Base-by-base conservation (phyloP, 2,113 vertebrate genomes). In the Thalassarche chlororhynchos region DNA sequence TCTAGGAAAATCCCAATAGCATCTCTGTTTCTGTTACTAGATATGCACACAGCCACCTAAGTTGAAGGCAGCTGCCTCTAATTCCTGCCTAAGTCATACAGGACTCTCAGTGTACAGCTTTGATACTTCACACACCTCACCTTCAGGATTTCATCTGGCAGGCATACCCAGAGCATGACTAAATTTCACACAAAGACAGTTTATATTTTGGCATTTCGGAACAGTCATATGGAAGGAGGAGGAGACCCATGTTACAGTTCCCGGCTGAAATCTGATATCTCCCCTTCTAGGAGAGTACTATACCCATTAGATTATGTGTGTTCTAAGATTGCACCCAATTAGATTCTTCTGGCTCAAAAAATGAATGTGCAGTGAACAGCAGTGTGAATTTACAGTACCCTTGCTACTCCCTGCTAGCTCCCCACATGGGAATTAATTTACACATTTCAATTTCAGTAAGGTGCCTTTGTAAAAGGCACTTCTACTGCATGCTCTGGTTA, bases 71-170 rank as follows among this genome's bases (percentile, higher is more conserved):
- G 85, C 88, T 93, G 66, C 62, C 86, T 78, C 60, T 52, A 54
- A 84, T 89, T 89, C 29, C 65, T 78, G 60, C 86, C 36, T 14
- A 14, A 84, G 8, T 71, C 0, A 0, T 38, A 17, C 5, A 9
- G 52, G 61, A 28, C 52, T 72, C 58, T 61, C 68, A 4, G 18
- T 17, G 78, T 38, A 25, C 61, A 47, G 78, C 49, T 58, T 55
- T 52, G 61, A 70, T 87, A 5, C 57, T 71, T 62, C 60, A 54
- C 55, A 60, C 51, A 29, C 60, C 72, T 84, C 77, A 49, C 77
- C 87, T 87, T 34, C 84, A 94, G 76, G 68, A 65, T 87, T 84
- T 84, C 61, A 23, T 68, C 89, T 91, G 96, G 86, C 89, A 84
- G 69, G 55, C 72, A 10, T 3, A 5, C 61, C 34, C n/a, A 23